Conservation (phyloP, 2,888 invertebrate species). For the Apodemia duryi region DNA sequence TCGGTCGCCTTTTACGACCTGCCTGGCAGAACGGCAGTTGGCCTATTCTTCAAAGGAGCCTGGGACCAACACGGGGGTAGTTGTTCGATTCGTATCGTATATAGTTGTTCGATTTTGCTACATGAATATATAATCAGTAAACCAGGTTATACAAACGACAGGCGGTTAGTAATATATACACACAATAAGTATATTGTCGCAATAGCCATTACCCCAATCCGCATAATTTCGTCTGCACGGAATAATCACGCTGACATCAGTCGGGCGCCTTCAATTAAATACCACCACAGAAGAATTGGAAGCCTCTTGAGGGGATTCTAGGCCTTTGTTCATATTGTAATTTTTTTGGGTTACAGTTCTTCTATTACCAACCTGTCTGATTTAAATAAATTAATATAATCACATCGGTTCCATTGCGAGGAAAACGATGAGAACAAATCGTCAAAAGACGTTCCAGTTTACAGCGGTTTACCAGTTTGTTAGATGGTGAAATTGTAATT, state of each 20-base stretch:
- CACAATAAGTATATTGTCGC: background rate
- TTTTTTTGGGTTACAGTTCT: background rate
- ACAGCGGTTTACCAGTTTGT: no score
- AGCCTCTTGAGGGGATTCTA: constrained; percentile 31
- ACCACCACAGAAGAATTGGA: constrained; percentile 35
- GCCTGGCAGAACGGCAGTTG: no score
- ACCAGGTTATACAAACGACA: constrained; percentile 1
- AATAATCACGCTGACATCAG: constrained; percentile 32
- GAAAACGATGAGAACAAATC: no score
- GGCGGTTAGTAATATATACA: background rate
- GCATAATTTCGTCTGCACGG: constrained; percentile 1
- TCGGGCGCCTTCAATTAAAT: constrained; percentile 37
- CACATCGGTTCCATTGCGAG: no score
- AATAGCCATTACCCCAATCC: background rate
- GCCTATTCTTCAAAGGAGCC: no score
- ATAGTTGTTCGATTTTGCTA: background rate
- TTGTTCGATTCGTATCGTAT: no score
- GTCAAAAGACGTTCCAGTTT: no score
- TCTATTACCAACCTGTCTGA: no score
- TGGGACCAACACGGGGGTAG: no score
- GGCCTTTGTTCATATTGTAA: constrained; percentile 30
- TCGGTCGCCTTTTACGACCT: no score
- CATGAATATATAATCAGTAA: background rate
- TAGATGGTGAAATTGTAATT: no score
- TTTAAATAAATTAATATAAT: no score